Base-by-base conservation (phyloP, 2,888 invertebrate genomes). In the Spatulosminthurus flaviceps region DNA sequence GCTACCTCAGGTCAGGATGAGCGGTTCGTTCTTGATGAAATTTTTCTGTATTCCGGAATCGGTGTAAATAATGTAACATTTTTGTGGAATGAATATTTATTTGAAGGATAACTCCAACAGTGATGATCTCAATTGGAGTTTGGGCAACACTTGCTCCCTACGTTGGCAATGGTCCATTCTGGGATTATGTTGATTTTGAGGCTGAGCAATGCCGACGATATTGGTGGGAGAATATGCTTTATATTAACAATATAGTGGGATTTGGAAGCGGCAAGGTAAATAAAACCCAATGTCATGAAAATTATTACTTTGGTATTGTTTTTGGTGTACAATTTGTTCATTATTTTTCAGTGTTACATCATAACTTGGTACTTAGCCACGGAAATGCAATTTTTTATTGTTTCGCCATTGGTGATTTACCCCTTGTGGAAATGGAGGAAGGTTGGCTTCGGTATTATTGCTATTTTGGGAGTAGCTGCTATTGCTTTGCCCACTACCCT, bases 191-290 rank as follows among this genome's bases (percentile, higher is more conserved):
- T 76, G 90, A 90, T 29, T 89, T 90, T 84, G 92, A 92, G 85
- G 90, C 91, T 0, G 90, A 91, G 71, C 87, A 92, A 22, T 93
- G 93, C 86, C 91, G 91, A 83, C 88, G 90, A 75, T 90, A 91
- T 84, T 91, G 92, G 88, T 92, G 92, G 92, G 90, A 91, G 86
- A 92, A 92, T 86, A 84, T 92, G 28, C 88, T 92, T 0, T 92
- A 92, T 84, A 88, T 92, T 42, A 92, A 92, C 86, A 93, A 92
- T 86, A 91, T 91, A 26, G 9, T 26, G 26, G 66, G 11, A 19
- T 66, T 9, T 70, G 70, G 70, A 1, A n/a, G 2, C 11, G 70
- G 34, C 5, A 34, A 28, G 21, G 70, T 34, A 70, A 29, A 13
- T 5, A 51, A 51, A 11, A 19, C 9, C 7, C 41, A 51, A 51